Evolutionary conservation across 2,888 invertebrate species (phyloP).

Genomic region (Euplagia quadripunctaria): DNA sequence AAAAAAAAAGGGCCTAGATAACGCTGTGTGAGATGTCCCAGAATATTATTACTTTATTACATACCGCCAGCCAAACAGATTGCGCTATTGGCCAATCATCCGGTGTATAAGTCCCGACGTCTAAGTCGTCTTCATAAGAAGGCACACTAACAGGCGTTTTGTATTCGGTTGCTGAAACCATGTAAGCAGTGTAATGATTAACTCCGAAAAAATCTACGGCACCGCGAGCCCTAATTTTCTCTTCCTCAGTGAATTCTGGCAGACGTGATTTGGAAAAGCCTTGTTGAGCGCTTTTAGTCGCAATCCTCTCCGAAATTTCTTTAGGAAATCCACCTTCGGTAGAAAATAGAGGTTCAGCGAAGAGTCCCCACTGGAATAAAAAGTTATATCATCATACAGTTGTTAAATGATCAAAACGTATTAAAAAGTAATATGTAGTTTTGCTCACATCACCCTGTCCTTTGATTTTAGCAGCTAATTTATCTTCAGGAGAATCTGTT

Average conservation of each 20-base stretch:
- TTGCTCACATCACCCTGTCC: slow-evolving; percentile 36
- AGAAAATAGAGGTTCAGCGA: slow-evolving; percentile 78
- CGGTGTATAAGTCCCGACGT: slow-evolving; percentile 44
- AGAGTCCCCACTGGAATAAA: slow-evolving; percentile 21
- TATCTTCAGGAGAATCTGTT: slow-evolving; percentile 58
- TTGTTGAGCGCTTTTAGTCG: slow-evolving; percentile 73
- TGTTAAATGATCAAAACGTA: not conserved
- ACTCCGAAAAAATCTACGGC: slow-evolving; percentile 81
- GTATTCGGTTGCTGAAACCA: slow-evolving; percentile 60
- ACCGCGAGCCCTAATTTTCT: slow-evolving; percentile 64
- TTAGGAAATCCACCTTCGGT: slow-evolving; percentile 85
- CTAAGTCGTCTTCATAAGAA: slow-evolving; percentile 61
- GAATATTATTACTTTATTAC: slow-evolving; percentile 25
- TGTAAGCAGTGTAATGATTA: slow-evolving; percentile 89
- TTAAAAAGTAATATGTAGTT: not conserved
- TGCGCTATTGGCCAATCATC: slow-evolving; percentile 64
- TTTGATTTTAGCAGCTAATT: slow-evolving; percentile 56
- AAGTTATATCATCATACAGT: not conserved
- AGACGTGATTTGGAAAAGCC: slow-evolving; percentile 74
- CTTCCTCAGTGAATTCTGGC: slow-evolving; percentile 74
- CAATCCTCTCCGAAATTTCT: slow-evolving; percentile 75
- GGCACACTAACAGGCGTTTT: slow-evolving; percentile 50
- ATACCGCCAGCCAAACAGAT: slow-evolving; percentile 69
- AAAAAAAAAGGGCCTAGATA: too few relatives aligned
- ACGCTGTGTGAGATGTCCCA: not conserved